Conservation (phyloP, 2,113 vertebrate genomes). For the Trematomus loennbergii region DNA sequence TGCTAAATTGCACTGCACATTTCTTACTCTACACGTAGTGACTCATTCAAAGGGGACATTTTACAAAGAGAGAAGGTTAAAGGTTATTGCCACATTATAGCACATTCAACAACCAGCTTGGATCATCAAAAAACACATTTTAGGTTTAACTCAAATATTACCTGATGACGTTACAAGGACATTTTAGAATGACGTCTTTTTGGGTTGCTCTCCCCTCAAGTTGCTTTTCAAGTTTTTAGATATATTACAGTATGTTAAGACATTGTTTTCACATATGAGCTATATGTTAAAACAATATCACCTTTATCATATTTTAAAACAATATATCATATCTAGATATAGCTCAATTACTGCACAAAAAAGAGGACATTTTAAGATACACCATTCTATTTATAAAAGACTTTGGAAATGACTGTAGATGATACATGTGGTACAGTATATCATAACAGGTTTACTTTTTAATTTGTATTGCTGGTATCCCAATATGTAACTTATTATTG, state of each 20-base stretch:
- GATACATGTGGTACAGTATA: not conserved
- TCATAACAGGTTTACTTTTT: no score
- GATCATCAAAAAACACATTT: not conserved
- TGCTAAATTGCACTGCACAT: not conserved
- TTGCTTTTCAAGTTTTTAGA: no score
- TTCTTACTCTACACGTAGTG: not conserved
- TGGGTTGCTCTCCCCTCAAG: not conserved
- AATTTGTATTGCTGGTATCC: no score
- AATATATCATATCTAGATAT: not conserved
- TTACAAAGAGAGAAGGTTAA: not conserved
- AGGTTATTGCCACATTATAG: no score
- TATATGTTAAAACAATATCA: no score
- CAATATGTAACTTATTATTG: not conserved
- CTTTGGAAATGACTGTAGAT: not conserved
- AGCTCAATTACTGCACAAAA: not conserved
- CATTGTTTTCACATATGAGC: no score
- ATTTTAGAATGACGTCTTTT: not conserved
- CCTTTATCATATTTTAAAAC: no score
- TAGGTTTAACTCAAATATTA: not conserved
- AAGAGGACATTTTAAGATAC: not conserved
- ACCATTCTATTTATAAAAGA: not conserved
- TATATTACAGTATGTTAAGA: no score
- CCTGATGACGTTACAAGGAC: not conserved
- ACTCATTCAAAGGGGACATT: conserved; percentile 2
- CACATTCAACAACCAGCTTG: not conserved